Conservation (phyloP, 2,888 invertebrate genomes). For the Eupithecia pulchellata region DNA sequence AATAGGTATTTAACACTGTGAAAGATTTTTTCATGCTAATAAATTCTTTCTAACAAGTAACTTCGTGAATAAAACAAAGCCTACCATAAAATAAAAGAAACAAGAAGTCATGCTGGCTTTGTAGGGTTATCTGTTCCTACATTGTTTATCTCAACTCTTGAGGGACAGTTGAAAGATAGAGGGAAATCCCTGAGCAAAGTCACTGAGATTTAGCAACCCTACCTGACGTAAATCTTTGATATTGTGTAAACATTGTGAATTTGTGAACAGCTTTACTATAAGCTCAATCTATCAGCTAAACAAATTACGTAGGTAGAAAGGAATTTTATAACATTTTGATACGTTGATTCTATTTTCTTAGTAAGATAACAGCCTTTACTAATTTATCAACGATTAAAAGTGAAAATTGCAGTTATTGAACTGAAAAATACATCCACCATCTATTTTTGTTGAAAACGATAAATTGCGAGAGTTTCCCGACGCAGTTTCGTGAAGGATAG, state of each 20-base stretch:
- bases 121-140: slow-evolving; percentile 54
- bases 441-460: slow-evolving; percentile 56
- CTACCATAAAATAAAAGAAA: slow-evolving; percentile 57
- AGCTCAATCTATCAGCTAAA: neutral
- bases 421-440: slow-evolving; percentile 39
- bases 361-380: too few species aligned
- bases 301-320: neutral
- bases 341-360: neutral
- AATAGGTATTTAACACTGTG: neutral
- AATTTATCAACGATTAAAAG: too few species aligned
- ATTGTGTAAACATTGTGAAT: slow-evolving; percentile 24
- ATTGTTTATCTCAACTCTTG: slow-evolving; percentile 70
- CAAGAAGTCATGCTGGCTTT: slow-evolving; percentile 54
- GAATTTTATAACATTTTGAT: neutral
- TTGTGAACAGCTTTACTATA: neutral
- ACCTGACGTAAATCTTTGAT: slow-evolving; percentile 31
- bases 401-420: slow-evolving; percentile 1
- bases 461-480: slow-evolving; percentile 56
- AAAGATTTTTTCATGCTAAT: neutral
- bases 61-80: slow-evolving; percentile 51
- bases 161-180: slow-evolving; percentile 64
- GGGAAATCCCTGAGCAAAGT: slow-evolving; percentile 57
- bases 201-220: slow-evolving; percentile 49
- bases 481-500: slow-evolving; percentile 47
- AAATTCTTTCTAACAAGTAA: slow-evolving; percentile 28